Base-by-base conservation (phyloP, 2,113 vertebrate genomes). In the Phyllostomus discolor region DNA sequence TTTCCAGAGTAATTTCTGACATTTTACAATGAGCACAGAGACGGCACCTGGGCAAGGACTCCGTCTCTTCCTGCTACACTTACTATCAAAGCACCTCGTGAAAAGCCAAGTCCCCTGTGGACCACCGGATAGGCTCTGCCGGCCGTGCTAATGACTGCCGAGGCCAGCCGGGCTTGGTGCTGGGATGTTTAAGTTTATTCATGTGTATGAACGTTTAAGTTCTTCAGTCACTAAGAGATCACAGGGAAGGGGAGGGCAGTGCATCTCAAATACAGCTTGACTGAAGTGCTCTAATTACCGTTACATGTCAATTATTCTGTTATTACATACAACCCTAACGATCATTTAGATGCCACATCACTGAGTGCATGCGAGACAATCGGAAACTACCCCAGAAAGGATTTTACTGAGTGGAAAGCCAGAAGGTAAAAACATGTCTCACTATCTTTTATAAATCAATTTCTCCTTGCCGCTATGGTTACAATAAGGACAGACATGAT, bases 221-320 rank as follows among this genome's bases (percentile, higher is more conserved):
- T 95, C 85, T 73, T 52, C 57, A 59, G 57, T 91, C 91, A 73
- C 62, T 67, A 89, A 64, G 67, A 79, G 66, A 91, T 66, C 46
- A 83, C 0, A 0, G n/a, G 41, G n/a, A 1, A 22, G 48, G 35
- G 26, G 35, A 43, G 17, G 19, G 15, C 8, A 11, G 38, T 1
- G 16, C 22, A 67, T 14, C 54, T 81, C 48, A 28, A 4, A 81
- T 26, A 14, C 4, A 35, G 69, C 28, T 12, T 38, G 48, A 46
- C 54, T 84, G 28, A 79, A 73, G 16, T 78, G 41, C 35, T 85
- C 62, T 35, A 85, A 81, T 43, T 62, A 41, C 3, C 4, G 22
- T 52, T 86, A 31, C 0, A 87, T 31, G 67, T 24, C 10, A 57
- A 38, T 41, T 84, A 26, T 12, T 72, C 24, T 48, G 33, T 33